Conservation (phyloP, 2,113 vertebrate genomes). For the Mustelus asterias region DNA sequence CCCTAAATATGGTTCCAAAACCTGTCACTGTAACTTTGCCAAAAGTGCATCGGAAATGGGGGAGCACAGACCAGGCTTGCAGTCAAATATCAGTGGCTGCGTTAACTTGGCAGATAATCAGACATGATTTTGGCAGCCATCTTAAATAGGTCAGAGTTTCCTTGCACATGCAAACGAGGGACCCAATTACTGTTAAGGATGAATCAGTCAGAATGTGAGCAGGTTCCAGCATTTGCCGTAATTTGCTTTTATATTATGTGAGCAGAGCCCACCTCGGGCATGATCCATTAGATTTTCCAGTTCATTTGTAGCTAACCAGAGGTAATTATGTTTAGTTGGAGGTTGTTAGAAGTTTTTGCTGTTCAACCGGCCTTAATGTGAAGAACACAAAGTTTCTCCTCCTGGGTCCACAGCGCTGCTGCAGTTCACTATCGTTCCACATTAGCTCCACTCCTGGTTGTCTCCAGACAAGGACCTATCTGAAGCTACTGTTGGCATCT, state of each 20-base stretch:
- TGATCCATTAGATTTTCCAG: not conserved
- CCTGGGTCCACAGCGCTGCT: not conserved
- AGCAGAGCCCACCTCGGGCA: not conserved
- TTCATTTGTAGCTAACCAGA: not conserved
- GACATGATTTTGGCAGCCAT: not conserved
- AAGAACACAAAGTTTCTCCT: not conserved
- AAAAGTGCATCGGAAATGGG: not conserved
- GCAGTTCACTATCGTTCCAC: not conserved
- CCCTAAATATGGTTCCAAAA: not conserved
- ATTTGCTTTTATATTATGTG: not conserved
- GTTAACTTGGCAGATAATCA: not conserved
- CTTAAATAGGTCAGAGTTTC: no score
- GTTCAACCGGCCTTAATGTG: not conserved
- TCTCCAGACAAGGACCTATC: not conserved
- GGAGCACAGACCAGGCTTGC: not conserved
- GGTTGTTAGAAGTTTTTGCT: not conserved
- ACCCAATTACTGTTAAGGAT: not conserved
- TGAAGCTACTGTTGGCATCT: not conserved
- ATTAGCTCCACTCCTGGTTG: not conserved
- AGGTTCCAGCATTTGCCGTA: no score
- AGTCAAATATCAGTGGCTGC: not conserved
- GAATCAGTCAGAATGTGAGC: not conserved
- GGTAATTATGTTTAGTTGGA: not conserved
- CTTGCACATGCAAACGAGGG: not conserved
- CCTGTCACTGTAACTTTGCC: not conserved